Percentiles rank a stretch among this genome's conserved stretches.
Conservation (phyloP, 2,113 vertebrate genomes). For the Malurus melanocephalus region DNA sequence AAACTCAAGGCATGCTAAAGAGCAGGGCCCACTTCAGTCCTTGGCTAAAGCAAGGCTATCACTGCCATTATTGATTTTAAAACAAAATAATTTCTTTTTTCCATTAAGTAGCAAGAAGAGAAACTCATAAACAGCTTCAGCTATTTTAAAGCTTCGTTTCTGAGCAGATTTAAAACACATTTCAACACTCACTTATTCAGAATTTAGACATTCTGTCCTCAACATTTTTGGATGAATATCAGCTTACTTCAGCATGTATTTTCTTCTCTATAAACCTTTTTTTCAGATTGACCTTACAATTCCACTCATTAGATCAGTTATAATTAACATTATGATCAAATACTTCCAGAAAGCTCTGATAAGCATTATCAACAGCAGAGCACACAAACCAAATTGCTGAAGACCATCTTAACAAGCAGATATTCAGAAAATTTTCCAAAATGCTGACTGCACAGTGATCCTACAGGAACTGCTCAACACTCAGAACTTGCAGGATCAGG, state of each 20-base stretch:
- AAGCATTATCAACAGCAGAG: background rate
- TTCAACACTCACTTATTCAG: background rate
- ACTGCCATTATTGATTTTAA: background rate
- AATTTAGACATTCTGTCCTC: background rate
- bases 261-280: background rate
- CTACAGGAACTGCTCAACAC: background rate
- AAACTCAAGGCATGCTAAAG: background rate
- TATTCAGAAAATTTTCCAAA: background rate
- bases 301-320: background rate
- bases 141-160: background rate
- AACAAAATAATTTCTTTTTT: background rate
- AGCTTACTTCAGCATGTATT: background rate
- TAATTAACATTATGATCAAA: background rate
- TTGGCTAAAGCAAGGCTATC: conserved; percentile 11
- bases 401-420: background rate
- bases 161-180: background rate
- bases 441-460: background rate
- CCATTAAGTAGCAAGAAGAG: background rate
- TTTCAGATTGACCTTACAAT: background rate
- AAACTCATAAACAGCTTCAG: background rate
- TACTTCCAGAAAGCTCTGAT: background rate
- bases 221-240: background rate
- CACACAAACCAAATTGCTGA: background rate
- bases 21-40: background rate
- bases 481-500: background rate